Evolutionary conservation across 1,140 invertebrate species (phyloP), one percentile per base, ranked within the genome.

Genomic region (Lepidostoma basale): DNA sequence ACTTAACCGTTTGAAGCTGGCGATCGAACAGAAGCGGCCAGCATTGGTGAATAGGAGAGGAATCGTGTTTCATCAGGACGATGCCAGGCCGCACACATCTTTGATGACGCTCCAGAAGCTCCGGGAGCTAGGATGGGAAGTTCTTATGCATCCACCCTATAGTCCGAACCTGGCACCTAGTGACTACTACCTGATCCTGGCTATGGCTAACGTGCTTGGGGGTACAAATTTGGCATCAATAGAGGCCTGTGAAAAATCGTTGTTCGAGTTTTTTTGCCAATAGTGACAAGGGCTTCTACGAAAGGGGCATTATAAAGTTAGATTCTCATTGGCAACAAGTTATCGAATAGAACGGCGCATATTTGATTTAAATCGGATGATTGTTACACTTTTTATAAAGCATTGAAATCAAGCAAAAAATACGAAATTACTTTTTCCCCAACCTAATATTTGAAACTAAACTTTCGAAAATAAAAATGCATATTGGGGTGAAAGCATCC

Each of bases 71-170:
- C 42, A 45, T 45, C 42, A 45, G 2, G 42, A 45, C 42, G 20
- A 45, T 18, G 12, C 42, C 42, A 45, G 42, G 42, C 42, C 42
- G 42, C 42, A 45, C 42, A 45, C 42, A 45, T 45, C 42, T 45
- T 45, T 45, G 42, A 45, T 45, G 42, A 45, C 42, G 42, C 42
- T 12, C 42, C 12, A 45, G 42, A 45, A 45, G 42, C 42, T 45
- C 42, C 8, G 14, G 14, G 42, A 45, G 18, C 42, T 45, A 2
- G 18, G 42, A 45, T 45, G 42, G 42, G 42, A 45, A 16, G 42
- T 45, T 45, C 14, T 45, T 45, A 45, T 45, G 42, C 42, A 45
- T 45, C 42, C 42, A 45, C 42, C 42, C n/a, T n/a, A n/a, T n/a
- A n/a, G n/a, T n/a, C n/a, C n/a, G n/a, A n/a, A n/a, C n/a, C n/a